Base-by-base conservation (phyloP, 2,113 vertebrate species). In the Triplophysa rosa region DNA sequence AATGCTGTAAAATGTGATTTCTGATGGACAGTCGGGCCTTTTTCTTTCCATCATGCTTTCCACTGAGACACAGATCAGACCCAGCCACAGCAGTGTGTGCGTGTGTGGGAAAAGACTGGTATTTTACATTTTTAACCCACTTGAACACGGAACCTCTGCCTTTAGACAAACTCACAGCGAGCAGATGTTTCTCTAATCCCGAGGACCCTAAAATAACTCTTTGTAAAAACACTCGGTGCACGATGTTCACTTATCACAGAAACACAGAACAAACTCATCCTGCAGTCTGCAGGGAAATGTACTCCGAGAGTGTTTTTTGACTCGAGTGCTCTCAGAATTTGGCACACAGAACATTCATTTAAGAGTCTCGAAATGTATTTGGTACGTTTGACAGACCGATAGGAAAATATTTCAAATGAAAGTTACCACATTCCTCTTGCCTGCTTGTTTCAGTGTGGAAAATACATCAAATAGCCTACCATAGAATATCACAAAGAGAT, bases 91-190 rank as follows among this genome's bases (percentile, higher is more conserved):
- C 56, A 29, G 71, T 70, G 40, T 47, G 40, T 47, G 66, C 7
- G 21, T 68, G 78, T 88, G 83, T 88, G 87, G 87, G 87, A 86
- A 88, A 86, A 76, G 77, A 76, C 47, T 88, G 85, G 85, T 83
- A 87, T 88, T 87, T 84, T 62, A 64, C 83, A 85, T 86, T 86
- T 85, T 82, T 77, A 72, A 81, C 75, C 78, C 64, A 33, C 69
- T 73, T 72, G 69, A 84, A 77, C 52, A 52, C 76, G 77, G 73
- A 86, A 84, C 80, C 76, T 82, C 67, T 84, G 67, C 78, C 80
- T 73, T 61, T 45, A 82, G 70, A 63, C 45, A 73, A 68, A 62
- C 79, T 64, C 64, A 63, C 37, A 77, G 42, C 79, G 74, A 85
- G 77, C 86, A 87, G 86, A 87, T 86, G 84, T 80, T 86, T 84